These are phyloP conservation scores for Sander vitreus DNA, from an alignment of 2,113 vertebrate genomes.

Conservation along the genomic window DNA sequence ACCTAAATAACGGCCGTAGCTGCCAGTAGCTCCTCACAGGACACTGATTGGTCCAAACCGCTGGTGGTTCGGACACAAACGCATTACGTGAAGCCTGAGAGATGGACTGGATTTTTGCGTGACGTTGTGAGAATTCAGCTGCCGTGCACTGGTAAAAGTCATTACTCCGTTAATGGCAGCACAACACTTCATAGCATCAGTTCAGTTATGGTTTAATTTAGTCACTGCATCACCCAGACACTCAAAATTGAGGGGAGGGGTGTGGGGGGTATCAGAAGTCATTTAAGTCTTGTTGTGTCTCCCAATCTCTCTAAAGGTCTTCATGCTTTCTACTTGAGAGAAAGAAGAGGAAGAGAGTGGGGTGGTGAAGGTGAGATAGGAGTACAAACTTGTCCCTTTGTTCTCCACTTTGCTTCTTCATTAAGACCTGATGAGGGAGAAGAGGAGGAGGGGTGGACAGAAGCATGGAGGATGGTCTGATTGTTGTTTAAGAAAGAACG, in stretches of 20 bases:
- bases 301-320: neutral
- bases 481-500: neutral
- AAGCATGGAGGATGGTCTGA: neutral
- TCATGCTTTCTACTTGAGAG: neutral
- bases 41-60: too few relatives aligned
- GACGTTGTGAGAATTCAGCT: too few relatives aligned
- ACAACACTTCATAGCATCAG: constrained; percentile 48
- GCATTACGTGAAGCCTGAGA: too few relatives aligned
- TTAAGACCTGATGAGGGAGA: neutral
- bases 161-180: constrained; percentile 45
- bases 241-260: constrained; percentile 30
- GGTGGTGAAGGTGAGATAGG: neutral
- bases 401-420: constrained; percentile 7
- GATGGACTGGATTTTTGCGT: too few relatives aligned
- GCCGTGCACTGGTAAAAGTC: constrained; percentile 26
- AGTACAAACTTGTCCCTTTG: neutral
- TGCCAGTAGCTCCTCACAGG: too few relatives aligned
- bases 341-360: neutral
- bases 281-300: neutral
- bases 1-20: too few relatives aligned
- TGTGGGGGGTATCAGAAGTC: constrained; percentile 1
- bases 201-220: constrained; percentile 58
- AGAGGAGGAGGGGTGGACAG: neutral
- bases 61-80: too few relatives aligned
- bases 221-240: constrained; percentile 22